Evolutionary conservation across 2,797 vertebrate species (phyloP).

Genomic region (Falco rusticolus): DNA sequence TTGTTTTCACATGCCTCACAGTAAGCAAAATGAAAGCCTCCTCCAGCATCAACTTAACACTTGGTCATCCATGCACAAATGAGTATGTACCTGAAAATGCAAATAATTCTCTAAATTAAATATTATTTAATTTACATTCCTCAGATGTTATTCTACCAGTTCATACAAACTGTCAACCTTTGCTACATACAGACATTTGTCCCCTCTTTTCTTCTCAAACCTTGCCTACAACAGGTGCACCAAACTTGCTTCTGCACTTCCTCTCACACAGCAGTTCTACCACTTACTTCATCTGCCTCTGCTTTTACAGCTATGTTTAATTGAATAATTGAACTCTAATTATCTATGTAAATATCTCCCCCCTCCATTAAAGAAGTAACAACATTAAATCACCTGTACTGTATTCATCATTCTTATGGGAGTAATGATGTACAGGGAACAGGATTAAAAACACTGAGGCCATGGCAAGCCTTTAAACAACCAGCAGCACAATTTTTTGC

Average conservation of each 20-base stretch:
- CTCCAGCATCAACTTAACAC: neutral
- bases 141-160: neutral
- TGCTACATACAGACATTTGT: neutral
- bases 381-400: neutral
- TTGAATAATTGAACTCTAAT: neutral
- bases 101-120: neutral
- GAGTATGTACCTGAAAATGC: neutral
- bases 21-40: neutral
- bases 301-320: neutral
- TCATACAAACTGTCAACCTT: neutral
- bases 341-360: neutral
- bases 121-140: neutral
- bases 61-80: neutral
- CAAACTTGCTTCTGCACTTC: neutral
- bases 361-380: neutral
- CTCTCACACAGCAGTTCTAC: neutral
- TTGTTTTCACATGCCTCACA: neutral
- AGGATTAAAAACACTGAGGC: neutral
- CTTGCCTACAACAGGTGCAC: neutral
- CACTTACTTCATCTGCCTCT: neutral
- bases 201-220: neutral
- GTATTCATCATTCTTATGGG: neutral
- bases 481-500: neutral
- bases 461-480: neutral
- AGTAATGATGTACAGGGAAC: neutral